Evolutionary conservation across 2,888 invertebrate species (phyloP).

Genomic region (Eristalis tenax): DNA sequence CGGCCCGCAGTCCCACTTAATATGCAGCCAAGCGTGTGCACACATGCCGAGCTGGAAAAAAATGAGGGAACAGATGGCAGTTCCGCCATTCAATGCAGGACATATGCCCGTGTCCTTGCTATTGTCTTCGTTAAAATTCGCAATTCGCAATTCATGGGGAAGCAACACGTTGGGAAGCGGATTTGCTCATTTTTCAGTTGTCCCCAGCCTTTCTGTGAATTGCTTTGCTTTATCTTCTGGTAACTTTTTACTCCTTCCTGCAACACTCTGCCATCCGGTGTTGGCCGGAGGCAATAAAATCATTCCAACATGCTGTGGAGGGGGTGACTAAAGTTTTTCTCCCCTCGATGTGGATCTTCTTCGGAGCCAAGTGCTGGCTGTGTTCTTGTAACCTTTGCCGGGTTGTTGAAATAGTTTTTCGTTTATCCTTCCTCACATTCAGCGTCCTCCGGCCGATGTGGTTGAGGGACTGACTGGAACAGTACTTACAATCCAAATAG

Average conservation of each 20-base stretch:
- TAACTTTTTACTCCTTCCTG: slow-evolving; percentile 59
- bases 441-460: background rate
- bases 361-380: background rate
- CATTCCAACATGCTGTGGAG: slow-evolving; percentile 37
- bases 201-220: slow-evolving; percentile 34
- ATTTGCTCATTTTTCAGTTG: slow-evolving; percentile 54
- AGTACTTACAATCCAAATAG: background rate
- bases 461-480: background rate
- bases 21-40: slow-evolving; percentile 45
- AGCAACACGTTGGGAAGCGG: slow-evolving; percentile 54
- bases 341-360: background rate
- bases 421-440: background rate
- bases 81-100: slow-evolving; percentile 25
- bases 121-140: slow-evolving; percentile 59
- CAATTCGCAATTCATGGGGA: too few relatives aligned
- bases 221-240: slow-evolving; percentile 42
- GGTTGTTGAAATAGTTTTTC: background rate
- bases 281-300: slow-evolving; percentile 55
- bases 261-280: slow-evolving; percentile 39
- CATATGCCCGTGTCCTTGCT: slow-evolving; percentile 31
- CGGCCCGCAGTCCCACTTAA: slow-evolving; percentile 43
- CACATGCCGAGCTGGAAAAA: slow-evolving; percentile 5
- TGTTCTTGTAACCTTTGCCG: background rate
- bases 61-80: background rate
- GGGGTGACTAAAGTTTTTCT: slow-evolving; percentile 42